Percentiles rank a stretch among this genome's conserved stretches.
Evolutionary conservation across 2,888 invertebrate genomes (phyloP).

Genomic region (Caenorhabditis sp.): DNA sequence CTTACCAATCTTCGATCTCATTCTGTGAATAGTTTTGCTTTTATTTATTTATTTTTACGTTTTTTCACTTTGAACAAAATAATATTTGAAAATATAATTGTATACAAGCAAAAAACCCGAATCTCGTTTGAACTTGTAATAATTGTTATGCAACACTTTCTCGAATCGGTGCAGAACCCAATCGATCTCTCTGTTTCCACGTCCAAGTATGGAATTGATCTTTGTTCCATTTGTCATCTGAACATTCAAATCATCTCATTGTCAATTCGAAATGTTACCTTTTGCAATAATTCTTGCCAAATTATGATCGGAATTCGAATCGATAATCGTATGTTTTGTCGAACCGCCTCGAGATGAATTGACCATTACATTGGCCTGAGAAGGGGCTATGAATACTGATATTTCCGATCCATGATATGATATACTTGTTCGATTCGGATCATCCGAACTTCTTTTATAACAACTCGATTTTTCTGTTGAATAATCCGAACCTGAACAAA

Average conservation of each 20-base stretch:
- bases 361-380: constrained; percentile 42
- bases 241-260: neutral
- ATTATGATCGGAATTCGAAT: constrained; percentile 54
- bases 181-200: constrained; percentile 29
- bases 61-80: neutral
- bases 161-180: constrained; percentile 17
- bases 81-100: neutral
- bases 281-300: constrained; percentile 40
- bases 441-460: constrained; percentile 19
- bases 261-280: neutral
- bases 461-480: constrained; percentile 49
- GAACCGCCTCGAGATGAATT: constrained; percentile 11
- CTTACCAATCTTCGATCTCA: neutral
- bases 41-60: neutral
- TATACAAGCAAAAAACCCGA: neutral
- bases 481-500: constrained; percentile 55
- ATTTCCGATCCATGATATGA: constrained; percentile 69
- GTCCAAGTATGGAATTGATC: constrained; percentile 41
- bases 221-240: constrained; percentile 28
- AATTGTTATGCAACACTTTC: constrained; percentile 35
- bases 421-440: constrained; percentile 46
- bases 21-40: neutral
- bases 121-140: constrained; percentile 5
- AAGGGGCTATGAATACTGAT: constrained; percentile 63
- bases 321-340: constrained; percentile 40